Evolutionary conservation across 23 tunicate species (phyloP), one percentile per base, ranked within the genome.

Genomic region (Trididemnum miniatum): DNA sequence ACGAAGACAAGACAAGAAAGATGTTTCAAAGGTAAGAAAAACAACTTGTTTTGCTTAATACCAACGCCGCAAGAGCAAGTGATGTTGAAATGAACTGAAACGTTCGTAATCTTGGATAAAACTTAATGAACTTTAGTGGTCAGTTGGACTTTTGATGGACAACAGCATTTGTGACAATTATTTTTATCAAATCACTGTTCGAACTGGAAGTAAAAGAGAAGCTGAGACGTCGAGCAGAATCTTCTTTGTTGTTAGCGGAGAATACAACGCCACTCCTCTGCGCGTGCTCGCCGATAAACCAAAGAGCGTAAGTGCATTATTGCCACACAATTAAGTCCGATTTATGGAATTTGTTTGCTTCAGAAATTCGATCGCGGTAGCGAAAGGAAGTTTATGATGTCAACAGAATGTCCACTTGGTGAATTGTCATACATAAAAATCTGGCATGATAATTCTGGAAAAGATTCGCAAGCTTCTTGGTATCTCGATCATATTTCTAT

Each of bases 381-480:
- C 36, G 82, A 72, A 1, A 44, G 62, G 30, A 91, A 91, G 75
- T 83, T 91, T 30, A 32, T 91, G 27, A 50, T 91, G 80, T 35
- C 90, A 2, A 59, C 37, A 26, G 87, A 91, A 4, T 30, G 51
- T 20, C 80, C 87, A 2, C 72, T 91, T 35, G 97, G 97, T 44
- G 65, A 54, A 15, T 59, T 91, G 26, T 62, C 71, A 50, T 86
- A 71, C 54, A 23, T 91, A 1, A 89, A 79, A 71, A 81, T 91
- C 35, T 91, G 89, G 87, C 97, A 91, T 64, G 89, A 91, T 62
- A 91, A 91, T 62, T 66, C 87, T 29, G 97, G 97, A 0, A 83
- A 86, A 36, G 87, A 40, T 27, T 52, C 76, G 9, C 1, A 40
- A 33, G 86, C 90, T 35, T 91, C 97, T 1, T 91, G 97, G 97